These are phyloP conservation scores for Plutella xylostella DNA, from an alignment of 2,888 invertebrate genomes.

Conservation along the genomic window DNA sequence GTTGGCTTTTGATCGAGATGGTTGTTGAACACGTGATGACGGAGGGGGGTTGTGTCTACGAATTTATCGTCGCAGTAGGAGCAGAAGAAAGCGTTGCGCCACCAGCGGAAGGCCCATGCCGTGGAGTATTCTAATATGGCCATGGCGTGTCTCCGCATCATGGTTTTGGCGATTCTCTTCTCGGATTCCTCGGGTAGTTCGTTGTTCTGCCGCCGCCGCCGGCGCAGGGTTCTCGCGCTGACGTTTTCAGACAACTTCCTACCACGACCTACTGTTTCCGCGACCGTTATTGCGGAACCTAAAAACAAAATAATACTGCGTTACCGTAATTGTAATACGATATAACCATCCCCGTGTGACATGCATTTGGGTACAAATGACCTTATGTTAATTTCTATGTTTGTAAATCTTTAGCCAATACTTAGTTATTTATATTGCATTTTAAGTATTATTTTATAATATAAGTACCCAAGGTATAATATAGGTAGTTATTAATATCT, in stretches of 20 bases:
- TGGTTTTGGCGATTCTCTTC: slow-evolving; percentile 50
- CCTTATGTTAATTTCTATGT: no score
- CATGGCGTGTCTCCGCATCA: slow-evolving; percentile 56
- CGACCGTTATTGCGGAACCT: slow-evolving; percentile 48
- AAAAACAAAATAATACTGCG: slow-evolving; percentile 50
- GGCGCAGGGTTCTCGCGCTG: slow-evolving; percentile 52
- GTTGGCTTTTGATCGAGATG: slow-evolving; percentile 39
- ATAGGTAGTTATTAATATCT: no score
- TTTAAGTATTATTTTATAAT: no score
- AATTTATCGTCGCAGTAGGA: slow-evolving; percentile 51
- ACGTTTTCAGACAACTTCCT: slow-evolving; percentile 56
- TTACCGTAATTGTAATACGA: no score
- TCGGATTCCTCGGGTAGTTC: slow-evolving; percentile 51
- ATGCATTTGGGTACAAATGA: no score
- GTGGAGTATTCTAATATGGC: slow-evolving; percentile 49
- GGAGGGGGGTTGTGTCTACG: slow-evolving; percentile 35
- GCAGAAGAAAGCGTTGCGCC: slow-evolving; percentile 48
- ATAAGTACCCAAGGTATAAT: no score
- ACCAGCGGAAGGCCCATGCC: slow-evolving; percentile 60
- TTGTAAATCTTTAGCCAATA: no score
- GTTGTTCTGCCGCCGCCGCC: slow-evolving; percentile 55
- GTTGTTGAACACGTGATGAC: slow-evolving; percentile 31
- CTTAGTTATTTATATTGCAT: no score
- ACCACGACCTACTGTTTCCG: slow-evolving; percentile 26
- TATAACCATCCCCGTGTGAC: no score